Base-by-base conservation (phyloP, 2,113 vertebrate species). In the Phylloscopus trochiloides region DNA sequence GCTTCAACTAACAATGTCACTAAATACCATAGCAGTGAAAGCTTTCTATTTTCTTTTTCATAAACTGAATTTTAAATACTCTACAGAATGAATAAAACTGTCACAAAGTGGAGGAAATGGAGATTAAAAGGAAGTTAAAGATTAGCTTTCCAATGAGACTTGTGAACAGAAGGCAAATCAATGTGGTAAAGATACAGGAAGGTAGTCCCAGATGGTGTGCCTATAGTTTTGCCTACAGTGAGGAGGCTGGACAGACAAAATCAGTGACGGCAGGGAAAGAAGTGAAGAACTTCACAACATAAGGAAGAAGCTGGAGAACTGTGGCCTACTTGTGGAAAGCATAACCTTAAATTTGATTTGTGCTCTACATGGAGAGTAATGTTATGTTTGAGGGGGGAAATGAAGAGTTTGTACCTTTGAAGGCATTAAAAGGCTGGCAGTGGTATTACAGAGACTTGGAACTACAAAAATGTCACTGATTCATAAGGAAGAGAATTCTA, bases 151-250 rank as follows among this genome's bases (percentile, higher is more conserved):
- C 43, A 74, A 31, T 47, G 24, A 90, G 32, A 71, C 45, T 67
- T 85, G 52, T 58, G 55, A 96, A 82, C 73, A 91, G 86, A 87
- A 86, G 77, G 80, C n/a, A 93, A 71, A 94, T 57, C 19, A 48
- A 59, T 65, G 45, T 48, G 40, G 48, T 50, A 78, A 81, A 90
- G 51, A 71, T 43, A 61, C 10, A 72, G 28, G 40, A 91, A 87
- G 82, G 78, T 75, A n/a, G 74, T 86, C 50, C 90, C 90, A 91
- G 73, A 78, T 52, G 78, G 77, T 25, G 19, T 47, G 17, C 57
- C 74, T 4, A 51, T 51, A 52, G 19, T 71, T 67, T 61, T 85
- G 16, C 77, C 65, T 25, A 19, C 22, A 79, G 25, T 3, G 6
- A 82, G 17, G 45, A 88, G 36, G 34, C 24, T 65, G 74, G 88